phyloP scores from a whole-genome alignment of 2,888 invertebrate genomes.

The Epirrhoe tristata region DNA sequence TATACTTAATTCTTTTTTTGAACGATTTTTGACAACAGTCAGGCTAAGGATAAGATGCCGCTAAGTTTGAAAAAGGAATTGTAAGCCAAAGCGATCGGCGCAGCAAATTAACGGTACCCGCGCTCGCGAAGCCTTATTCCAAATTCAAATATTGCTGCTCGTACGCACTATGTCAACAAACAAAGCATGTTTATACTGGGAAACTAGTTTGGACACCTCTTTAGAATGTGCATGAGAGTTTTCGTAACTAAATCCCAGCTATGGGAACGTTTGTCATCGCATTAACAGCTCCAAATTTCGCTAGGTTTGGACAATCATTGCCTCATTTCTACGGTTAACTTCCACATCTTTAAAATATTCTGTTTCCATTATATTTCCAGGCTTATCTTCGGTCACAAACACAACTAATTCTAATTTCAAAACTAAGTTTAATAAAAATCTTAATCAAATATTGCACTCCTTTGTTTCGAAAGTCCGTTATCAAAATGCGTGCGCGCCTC shows the following conservation, averaged over 20 bases:
- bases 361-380: not conserved
- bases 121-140: conserved; percentile 72
- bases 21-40: not conserved
- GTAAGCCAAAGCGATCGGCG: conserved; percentile 60
- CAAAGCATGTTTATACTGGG: conserved; percentile 50
- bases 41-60: conserved; percentile 4
- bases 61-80: conserved; percentile 24
- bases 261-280: conserved; percentile 26
- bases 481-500: conserved; percentile 51
- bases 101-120: conserved; percentile 73
- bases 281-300: conserved; percentile 24
- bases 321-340: conserved; percentile 11
- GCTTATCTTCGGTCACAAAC: not conserved
- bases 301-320: conserved; percentile 27
- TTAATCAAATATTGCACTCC: not conserved
- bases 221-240: conserved; percentile 39
- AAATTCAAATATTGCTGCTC: conserved; percentile 68
- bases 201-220: conserved; percentile 35
- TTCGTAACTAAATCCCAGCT: conserved; percentile 30
- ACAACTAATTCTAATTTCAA: not conserved
- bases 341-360: not conserved
- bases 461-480: conserved; percentile 41
- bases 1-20: not conserved
- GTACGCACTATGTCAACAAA: conserved; percentile 67
- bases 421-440: not conserved